phyloP scores from a whole-genome alignment of 1,140 invertebrate species.

The Ganaspis sp. region DNA sequence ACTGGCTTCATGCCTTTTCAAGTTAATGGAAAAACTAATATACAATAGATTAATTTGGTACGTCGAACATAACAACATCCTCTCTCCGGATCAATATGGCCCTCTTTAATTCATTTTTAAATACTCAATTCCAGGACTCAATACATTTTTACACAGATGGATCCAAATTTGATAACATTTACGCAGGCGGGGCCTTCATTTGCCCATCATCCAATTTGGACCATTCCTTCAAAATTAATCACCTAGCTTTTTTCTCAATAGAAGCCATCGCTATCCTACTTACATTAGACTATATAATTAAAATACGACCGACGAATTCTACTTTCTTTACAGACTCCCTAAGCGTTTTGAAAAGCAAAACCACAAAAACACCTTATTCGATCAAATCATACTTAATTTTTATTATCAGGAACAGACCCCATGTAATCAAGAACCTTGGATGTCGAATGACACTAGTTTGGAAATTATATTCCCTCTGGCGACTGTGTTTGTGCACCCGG shows the following conservation, averaged over 20 bases:
- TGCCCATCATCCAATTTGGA: too few relatives aligned
- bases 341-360: not conserved
- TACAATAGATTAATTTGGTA: slow-evolving; percentile 49
- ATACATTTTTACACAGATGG: too few relatives aligned
- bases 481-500: not conserved
- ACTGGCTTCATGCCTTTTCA: not conserved
- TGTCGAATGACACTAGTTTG: too few relatives aligned
- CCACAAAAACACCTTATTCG: not conserved
- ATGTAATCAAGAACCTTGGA: not conserved
- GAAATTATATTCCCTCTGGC: not conserved
- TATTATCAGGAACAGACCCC: not conserved
- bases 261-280: not conserved
- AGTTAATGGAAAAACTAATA: slow-evolving; percentile 47
- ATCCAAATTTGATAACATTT: too few relatives aligned
- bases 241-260: not conserved
- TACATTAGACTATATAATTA: not conserved
- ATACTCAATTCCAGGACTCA: too few relatives aligned
- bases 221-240: too few relatives aligned
- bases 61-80: slow-evolving; percentile 31
- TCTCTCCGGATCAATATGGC: slow-evolving; percentile 37
- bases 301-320: not conserved
- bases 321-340: not conserved
- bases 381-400: not conserved
- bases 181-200: too few relatives aligned
- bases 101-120: too few relatives aligned